Conservation (phyloP, 2,888 invertebrate species). For the Slavum lentiscoides region DNA sequence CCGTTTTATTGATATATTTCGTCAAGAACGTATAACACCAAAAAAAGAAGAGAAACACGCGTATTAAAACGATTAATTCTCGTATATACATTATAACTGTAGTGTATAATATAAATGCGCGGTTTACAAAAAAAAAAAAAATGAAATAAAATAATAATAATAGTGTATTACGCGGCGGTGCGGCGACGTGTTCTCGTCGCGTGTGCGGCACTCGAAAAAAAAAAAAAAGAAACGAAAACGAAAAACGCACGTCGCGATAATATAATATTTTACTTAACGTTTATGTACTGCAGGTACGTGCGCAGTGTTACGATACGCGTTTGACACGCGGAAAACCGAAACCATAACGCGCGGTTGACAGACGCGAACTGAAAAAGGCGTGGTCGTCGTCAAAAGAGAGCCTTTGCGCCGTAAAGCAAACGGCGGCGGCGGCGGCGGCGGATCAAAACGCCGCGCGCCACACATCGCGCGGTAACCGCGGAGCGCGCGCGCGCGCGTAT, state of each 20-base stretch:
- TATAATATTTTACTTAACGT: not conserved
- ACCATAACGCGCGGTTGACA: conserved; percentile 51
- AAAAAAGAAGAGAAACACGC: too few species aligned
- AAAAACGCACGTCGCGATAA: conserved; percentile 39
- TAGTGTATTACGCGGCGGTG: too few species aligned
- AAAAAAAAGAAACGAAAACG: not conserved
- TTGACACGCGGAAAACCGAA: conserved; percentile 39
- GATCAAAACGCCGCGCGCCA: not conserved
- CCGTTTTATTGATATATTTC: too few species aligned
- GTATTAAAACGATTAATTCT: too few species aligned
- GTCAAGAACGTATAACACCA: too few species aligned
- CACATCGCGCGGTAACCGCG: not conserved
- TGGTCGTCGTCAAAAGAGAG: conserved; percentile 45
- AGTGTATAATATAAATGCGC: not conserved
- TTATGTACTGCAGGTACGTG: too few species aligned
- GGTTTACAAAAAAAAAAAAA: conserved; percentile 17
- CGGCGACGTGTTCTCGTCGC: not conserved
- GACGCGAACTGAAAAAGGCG: conserved; percentile 52
- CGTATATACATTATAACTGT: too few species aligned
- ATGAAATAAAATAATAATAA: not conserved
- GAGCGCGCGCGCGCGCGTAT: too few species aligned
- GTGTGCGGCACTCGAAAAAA: conserved; percentile 26
- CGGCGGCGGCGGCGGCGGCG: not conserved
- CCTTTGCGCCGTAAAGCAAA: conserved; percentile 37
- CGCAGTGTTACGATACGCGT: not conserved